Percentiles rank a stretch among this genome's conserved stretches.
Evolutionary conservation across 2,113 vertebrate species (phyloP).

Genomic region (Daboia siamensis): DNA sequence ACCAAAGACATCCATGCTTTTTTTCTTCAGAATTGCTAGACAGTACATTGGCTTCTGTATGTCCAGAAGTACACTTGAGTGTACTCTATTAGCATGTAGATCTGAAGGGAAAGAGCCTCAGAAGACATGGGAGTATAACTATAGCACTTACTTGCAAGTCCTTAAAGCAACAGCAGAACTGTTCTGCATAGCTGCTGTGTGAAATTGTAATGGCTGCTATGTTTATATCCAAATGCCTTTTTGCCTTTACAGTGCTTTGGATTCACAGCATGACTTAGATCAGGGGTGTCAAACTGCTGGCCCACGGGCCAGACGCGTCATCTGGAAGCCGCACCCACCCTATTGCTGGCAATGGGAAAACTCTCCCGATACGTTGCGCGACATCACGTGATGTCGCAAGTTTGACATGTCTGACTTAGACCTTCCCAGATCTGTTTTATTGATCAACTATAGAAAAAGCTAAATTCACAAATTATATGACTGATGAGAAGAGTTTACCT

Average conservation of each 20-base stretch:
- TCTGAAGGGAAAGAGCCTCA: background rate
- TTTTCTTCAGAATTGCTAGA: background rate
- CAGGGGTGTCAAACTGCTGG: no score
- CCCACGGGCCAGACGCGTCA: no score
- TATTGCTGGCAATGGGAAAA: no score
- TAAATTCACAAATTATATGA: rapidly evolving
- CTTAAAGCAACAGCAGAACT: background rate
- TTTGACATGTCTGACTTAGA: background rate
- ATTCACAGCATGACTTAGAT: background rate
- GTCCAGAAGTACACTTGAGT: background rate
- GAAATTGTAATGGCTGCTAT: background rate
- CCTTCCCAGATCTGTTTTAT: background rate
- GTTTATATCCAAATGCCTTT: background rate
- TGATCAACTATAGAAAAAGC: background rate
- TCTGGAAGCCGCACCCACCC: no score
- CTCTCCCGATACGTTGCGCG: no score
- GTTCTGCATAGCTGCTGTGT: background rate
- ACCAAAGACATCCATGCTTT: background rate
- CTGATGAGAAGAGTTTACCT: conserved; percentile 15
- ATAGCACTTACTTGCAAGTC: background rate
- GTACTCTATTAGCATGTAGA: background rate
- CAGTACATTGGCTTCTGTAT: background rate
- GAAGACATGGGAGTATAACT: background rate
- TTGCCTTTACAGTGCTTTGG: background rate
- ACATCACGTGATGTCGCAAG: no score